Evolutionary conservation across 1,140 invertebrate species (phyloP).

Genomic region (Micrasema minimum): DNA sequence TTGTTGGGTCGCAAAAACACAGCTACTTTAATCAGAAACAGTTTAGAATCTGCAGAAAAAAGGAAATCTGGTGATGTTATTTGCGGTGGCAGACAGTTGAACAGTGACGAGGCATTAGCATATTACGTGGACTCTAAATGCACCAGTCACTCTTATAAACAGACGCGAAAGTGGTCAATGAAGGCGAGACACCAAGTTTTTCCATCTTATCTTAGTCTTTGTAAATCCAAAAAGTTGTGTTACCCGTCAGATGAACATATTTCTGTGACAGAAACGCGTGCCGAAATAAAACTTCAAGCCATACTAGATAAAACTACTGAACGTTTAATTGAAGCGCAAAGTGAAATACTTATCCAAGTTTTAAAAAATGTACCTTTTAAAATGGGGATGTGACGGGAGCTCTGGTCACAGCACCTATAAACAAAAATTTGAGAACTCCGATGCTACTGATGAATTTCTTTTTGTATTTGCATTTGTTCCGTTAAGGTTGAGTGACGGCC

Average conservation of each 20-base stretch:
- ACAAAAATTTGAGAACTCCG: background rate
- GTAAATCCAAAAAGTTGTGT: slow-evolving; percentile 43
- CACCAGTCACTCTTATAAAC: slow-evolving; percentile 41
- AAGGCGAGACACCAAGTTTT: too few species aligned
- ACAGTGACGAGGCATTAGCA: slow-evolving; percentile 39
- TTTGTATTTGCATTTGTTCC: background rate
- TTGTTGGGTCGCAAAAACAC: background rate
- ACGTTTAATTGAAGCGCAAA: slow-evolving; percentile 43
- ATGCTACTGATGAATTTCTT: background rate
- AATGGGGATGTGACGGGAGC: slow-evolving; percentile 15
- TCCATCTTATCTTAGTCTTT: too few species aligned
- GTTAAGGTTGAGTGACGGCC: background rate
- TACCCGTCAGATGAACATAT: slow-evolving; percentile 36
- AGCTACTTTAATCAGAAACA: background rate
- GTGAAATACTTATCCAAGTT: slow-evolving; percentile 59
- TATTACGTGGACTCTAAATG: slow-evolving; percentile 49
- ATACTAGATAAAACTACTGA: slow-evolving; percentile 48
- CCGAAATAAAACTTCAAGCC: slow-evolving; percentile 49
- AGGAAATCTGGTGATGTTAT: background rate
- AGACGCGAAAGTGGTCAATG: slow-evolving; percentile 15
- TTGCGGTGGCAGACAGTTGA: slow-evolving; percentile 4
- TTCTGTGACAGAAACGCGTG: slow-evolving; percentile 40
- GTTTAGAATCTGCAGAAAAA: background rate
- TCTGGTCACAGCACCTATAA: slow-evolving; percentile 12
- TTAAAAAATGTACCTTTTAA: background rate